These are phyloP conservation scores for Xiphias gladius DNA, from an alignment of 2,113 vertebrate species.

Conservation along the genomic window DNA sequence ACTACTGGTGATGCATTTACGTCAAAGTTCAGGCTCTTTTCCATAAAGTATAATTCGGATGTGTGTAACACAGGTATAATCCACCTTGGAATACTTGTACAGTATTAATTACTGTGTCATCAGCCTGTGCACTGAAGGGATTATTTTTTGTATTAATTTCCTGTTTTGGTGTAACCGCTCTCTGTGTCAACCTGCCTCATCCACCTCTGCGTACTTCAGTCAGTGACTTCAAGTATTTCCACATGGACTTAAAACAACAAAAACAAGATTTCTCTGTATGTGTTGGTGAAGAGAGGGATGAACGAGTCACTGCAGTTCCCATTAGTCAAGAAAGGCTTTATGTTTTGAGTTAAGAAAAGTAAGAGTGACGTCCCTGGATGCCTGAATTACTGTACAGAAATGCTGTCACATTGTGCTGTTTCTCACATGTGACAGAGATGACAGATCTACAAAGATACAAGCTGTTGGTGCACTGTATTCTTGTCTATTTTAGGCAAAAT, in stretches of 20 bases:
- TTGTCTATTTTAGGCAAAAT: slow-evolving; percentile 54
- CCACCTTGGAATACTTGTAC: neutral
- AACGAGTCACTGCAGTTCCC: neutral
- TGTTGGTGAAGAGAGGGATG: slow-evolving; percentile 31
- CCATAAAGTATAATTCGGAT: neutral
- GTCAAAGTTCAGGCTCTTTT: neutral
- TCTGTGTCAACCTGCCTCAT: slow-evolving; percentile 9
- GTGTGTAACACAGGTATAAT: neutral
- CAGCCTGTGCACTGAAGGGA: neutral
- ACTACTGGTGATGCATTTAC: too few relatives aligned
- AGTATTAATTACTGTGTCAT: neutral
- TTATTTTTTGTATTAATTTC: slow-evolving; percentile 8
- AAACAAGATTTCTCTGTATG: neutral
- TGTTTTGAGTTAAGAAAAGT: slow-evolving; percentile 1
- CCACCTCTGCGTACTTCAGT: slow-evolving; percentile 3
- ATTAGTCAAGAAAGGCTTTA: neutral
- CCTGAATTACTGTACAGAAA: slow-evolving; percentile 50
- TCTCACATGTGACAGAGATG: slow-evolving; percentile 32
- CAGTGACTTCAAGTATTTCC: slow-evolving; percentile 27
- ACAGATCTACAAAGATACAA: slow-evolving; percentile 31
- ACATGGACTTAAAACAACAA: slow-evolving; percentile 2
- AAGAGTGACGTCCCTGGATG: slow-evolving; percentile 17
- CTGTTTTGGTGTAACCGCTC: neutral
- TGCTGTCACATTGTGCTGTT: slow-evolving; percentile 9
- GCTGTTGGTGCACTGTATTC: slow-evolving; percentile 21